Evolutionary conservation across 1,140 invertebrate species (phyloP), one percentile per base, ranked within the genome.

Genomic region (Drosophila repletoides): DNA sequence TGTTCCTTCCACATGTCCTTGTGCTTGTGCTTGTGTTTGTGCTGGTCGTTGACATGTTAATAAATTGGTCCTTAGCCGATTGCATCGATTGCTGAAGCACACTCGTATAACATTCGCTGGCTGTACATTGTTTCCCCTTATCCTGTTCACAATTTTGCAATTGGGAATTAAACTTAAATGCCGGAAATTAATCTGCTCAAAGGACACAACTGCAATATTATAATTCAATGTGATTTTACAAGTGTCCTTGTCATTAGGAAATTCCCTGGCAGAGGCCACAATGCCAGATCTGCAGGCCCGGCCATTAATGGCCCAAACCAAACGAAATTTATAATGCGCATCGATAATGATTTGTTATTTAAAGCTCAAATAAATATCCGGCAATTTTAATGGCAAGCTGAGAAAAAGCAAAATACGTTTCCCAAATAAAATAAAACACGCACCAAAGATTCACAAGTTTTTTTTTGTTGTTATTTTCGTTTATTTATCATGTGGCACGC

Each of bases 331-430:
- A 84, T 84, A 84, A 72, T 84, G 79, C 80, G 70, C 71, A 84
- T 86, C 80, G 80, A 79, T 84, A 84, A 84, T 84, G 80, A 79
- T 84, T 84, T 84, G 70, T 84, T 84, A 79, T 84, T 75, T 77
- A 83, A 79, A 75, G 79, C 80, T 51, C 70, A 74, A 71, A 84
- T 66, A 72, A 77, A 84, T 83, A 79, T 84, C 79, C 77, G 77
- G 69, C 77, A 66, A 77, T 84, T 83, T 76, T 33, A 52, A 72
- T 48, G 53, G 52, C 61, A 26, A 43, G 61, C 53, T 26, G 31
- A 15, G n/a, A 10, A 10, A 36, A 36, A 21, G 17, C 15, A 26
- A 67, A 52, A 31, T 41, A 59, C 45, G 71, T 55, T 70, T 70
- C 31, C 26, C 15, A 40, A 48, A 40, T 48, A 28, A 56, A 59